Base-by-base conservation (phyloP, 2,888 invertebrate genomes). In the Boloria euphrosyne region DNA sequence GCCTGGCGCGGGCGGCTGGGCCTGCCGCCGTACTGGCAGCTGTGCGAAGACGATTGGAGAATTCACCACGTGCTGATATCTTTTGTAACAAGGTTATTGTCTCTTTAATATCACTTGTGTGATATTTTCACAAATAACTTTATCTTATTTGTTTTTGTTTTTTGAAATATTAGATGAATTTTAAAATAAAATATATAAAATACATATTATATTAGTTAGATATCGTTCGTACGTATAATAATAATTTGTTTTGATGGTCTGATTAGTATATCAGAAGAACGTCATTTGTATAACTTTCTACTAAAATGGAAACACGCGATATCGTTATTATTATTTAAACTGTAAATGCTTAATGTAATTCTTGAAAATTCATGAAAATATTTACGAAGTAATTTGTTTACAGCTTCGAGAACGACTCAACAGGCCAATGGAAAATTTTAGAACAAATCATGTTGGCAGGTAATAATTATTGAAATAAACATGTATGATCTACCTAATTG, bases 1-100 rank as follows among this genome's bases (percentile, higher is more conserved):
- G 97, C 95, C 76, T 94, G 95, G 81, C 94, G 94, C 76, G 98
- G 95, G 71, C 94, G 94, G 77, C 97, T 94, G 88, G 97, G 94
- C 70, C 96, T 94, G 65, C 93, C 0, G 94, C 95, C 0, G 94
- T 96, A 16, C 79, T 96, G 59, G 93, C 94, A 16, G 94, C 94
- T 1, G 95, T 95, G 2, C 90, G 94, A 51, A 86, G 93, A 58
- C 89, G 94, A 31, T 91, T 94, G 0, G 90, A 92, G 6, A 92
- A 91, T 59, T 90, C 93, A 16, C 93, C 94, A 7, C 93, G 93
- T 51, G 93, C 94, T n/a, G 89, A 89, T 62, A 62, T 73, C 85
- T 95, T 77, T 84, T 97, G 90, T 71, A 80, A 79, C 57, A 86
- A 87, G 78, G 90, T 89, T n/a, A n/a, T 66, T n/a, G n/a, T n/a